Percentiles rank a stretch among this genome's conserved stretches.
Evolutionary conservation across 2,113 vertebrate species (phyloP).

Genomic region (Azemiops feae): DNA sequence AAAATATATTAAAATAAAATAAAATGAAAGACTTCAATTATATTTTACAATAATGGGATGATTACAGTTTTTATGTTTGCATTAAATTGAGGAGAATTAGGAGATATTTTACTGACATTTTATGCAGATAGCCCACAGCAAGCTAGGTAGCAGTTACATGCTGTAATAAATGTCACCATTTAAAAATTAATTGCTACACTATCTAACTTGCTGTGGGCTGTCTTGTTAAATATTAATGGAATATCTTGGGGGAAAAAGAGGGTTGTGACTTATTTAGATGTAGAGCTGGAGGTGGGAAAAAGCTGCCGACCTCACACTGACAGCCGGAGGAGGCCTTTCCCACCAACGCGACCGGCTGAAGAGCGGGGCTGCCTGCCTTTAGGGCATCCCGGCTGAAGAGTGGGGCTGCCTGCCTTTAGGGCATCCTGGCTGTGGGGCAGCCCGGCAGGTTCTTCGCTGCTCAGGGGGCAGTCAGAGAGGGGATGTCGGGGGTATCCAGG

Average conservation of each 20-base stretch:
- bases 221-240: constrained; percentile 68
- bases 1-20: background rate
- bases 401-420: background rate
- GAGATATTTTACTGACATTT: constrained; percentile 71
- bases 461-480: background rate
- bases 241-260: constrained; percentile 58
- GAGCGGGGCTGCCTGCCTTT: background rate
- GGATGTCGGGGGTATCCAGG: background rate
- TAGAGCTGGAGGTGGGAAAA: background rate
- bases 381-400: background rate
- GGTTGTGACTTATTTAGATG: constrained; percentile 62
- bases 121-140: constrained; percentile 69
- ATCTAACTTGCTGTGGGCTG: constrained; percentile 71
- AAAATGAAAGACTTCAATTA: constrained; percentile 60
- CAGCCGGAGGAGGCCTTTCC: background rate
- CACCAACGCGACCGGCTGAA: background rate
- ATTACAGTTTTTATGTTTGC: constrained; percentile 60
- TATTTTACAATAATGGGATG: constrained; percentile 65
- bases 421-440: background rate
- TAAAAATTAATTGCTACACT: constrained; percentile 72
- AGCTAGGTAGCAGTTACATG: constrained; percentile 67
- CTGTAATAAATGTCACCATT: constrained; percentile 72
- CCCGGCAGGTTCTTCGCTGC: accelerated
- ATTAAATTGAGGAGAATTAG: constrained; percentile 64
- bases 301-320: background rate